A percentile compares a stretch with the other conserved stretches of the same genome.
Conservation (phyloP, 92 coral and sea anemone genomes). For the Pocillopora meandrina region DNA sequence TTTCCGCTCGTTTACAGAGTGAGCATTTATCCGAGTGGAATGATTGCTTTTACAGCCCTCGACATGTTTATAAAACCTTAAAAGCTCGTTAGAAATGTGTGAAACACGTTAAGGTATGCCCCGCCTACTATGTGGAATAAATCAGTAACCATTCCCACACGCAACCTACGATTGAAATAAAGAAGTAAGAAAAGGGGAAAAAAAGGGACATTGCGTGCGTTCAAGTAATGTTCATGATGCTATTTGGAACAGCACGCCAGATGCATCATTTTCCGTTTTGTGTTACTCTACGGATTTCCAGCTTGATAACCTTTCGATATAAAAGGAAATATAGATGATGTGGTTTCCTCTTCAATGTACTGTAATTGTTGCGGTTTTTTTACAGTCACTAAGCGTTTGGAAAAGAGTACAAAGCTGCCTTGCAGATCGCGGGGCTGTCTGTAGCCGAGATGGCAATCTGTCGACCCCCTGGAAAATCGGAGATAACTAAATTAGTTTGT, state of each 20-base stretch:
- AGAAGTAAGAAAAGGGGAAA: neutral
- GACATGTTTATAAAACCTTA: neutral
- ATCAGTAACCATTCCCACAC: neutral
- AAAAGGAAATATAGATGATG: neutral
- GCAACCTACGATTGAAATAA: neutral
- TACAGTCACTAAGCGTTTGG: neutral
- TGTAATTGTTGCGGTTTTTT: conserved; percentile 12
- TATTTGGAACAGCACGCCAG: conserved; percentile 1
- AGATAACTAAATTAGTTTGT: conserved; percentile 6
- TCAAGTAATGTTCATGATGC: neutral
- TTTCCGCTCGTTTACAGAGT: neutral
- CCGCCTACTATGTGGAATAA: neutral
- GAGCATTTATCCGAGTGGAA: neutral
- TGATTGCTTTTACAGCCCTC: neutral
- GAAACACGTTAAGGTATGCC: neutral
- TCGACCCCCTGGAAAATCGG: neutral
- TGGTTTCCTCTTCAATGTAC: neutral
- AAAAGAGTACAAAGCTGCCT: neutral
- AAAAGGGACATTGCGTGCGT: neutral
- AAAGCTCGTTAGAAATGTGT: neutral
- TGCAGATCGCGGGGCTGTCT: conserved; percentile 6
- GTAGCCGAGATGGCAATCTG: conserved; percentile 22
- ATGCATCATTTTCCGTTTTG: neutral
- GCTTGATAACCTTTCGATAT: neutral
- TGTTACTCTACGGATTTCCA: neutral